phyloP scores from a whole-genome alignment of 2,113 vertebrate species.

The Marcusenius ussheri region DNA sequence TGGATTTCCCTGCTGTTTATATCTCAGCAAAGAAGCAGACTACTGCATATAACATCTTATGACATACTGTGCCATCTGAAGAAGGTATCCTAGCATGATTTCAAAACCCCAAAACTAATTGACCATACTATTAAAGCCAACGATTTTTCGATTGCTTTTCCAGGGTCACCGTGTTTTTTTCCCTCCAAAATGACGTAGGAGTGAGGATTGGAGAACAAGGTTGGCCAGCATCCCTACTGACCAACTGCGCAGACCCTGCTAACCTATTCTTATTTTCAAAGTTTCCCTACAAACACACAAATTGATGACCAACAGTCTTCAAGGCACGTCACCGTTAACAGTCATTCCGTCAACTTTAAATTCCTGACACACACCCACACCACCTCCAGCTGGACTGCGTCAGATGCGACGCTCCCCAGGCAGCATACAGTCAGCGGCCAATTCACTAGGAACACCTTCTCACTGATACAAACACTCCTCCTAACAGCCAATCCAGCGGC shows the following conservation, averaged over 20 bases:
- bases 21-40: conserved; percentile 45
- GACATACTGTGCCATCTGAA: conserved; percentile 52
- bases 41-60: conserved; percentile 46
- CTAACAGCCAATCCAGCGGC: background rate
- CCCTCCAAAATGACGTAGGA: background rate
- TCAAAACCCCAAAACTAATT: conserved; percentile 35
- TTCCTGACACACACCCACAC: background rate
- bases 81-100: conserved; percentile 40
- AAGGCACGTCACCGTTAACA: background rate
- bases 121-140: background rate
- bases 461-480: background rate
- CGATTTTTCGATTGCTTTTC: background rate
- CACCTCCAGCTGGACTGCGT: background rate
- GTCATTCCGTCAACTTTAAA: background rate
- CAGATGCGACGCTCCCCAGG: background rate
- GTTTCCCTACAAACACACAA: background rate
- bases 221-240: background rate
- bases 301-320: background rate
- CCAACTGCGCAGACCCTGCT: background rate
- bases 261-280: background rate
- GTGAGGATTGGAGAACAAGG: background rate
- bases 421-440: background rate
- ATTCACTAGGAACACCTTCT: background rate
- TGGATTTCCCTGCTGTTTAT: conserved; percentile 49
- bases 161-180: background rate